A percentile compares a stretch with the other conserved stretches of the same genome.
phyloP scores from a whole-genome alignment of 2,888 invertebrate species.

The Trimorus sp. region DNA sequence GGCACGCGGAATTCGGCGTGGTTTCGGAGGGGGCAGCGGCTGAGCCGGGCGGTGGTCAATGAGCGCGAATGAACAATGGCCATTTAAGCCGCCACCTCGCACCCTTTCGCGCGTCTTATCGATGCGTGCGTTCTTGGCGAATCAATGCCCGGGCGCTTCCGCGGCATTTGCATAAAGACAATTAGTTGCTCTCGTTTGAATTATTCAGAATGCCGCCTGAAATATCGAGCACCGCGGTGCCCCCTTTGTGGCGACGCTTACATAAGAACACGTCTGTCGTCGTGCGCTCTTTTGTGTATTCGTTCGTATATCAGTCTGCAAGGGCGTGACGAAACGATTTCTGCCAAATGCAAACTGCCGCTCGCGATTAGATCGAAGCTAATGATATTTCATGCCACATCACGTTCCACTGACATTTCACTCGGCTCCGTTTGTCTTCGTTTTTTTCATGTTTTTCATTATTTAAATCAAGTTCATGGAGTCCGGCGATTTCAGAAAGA shows the following conservation, averaged over 20 bases:
- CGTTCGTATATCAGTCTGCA: conserved; percentile 55
- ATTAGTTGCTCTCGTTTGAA: conserved; percentile 79
- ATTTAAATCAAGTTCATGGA: too few relatives aligned
- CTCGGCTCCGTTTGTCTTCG: conserved; percentile 11
- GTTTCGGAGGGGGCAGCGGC: not conserved
- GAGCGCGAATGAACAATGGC: conserved; percentile 54
- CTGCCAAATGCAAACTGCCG: conserved; percentile 68
- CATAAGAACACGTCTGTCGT: conserved; percentile 50
- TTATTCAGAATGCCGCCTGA: conserved; percentile 76
- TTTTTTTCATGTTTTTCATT: conserved; percentile 21
- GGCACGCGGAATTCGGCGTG: too few relatives aligned
- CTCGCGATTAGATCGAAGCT: conserved; percentile 72
- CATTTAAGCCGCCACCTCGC: conserved; percentile 44
- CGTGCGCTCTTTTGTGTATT: conserved; percentile 53
- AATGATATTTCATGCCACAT: conserved; percentile 71
- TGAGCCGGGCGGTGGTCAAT: conserved; percentile 46
- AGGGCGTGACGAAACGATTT: conserved; percentile 67
- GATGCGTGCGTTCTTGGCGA: conserved; percentile 76
- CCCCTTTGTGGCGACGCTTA: conserved; percentile 46
- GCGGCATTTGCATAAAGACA: conserved; percentile 79
- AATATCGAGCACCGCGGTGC: conserved; percentile 65
- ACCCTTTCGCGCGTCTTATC: conserved; percentile 70
- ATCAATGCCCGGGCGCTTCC: conserved; percentile 70
- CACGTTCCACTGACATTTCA: conserved; percentile 65
- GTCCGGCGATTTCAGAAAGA: too few relatives aligned